These are phyloP conservation scores for Himalopsyche anomala DNA, from an alignment of 2,888 invertebrate species.

Conservation along the genomic window DNA sequence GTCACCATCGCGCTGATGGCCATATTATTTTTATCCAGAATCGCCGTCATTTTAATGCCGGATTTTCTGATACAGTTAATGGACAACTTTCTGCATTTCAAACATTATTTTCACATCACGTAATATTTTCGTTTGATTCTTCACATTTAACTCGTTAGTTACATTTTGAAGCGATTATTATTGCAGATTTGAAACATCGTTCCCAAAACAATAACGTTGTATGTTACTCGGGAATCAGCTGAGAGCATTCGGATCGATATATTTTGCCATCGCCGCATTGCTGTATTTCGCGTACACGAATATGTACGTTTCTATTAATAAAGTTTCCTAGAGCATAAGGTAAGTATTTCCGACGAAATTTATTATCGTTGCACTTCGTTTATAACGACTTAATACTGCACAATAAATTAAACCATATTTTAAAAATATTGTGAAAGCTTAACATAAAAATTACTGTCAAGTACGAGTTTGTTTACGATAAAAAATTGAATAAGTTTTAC, in stretches of 20 bases:
- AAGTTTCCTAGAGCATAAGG: not conserved
- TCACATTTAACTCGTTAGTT: too few species aligned
- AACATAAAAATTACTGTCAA: too few species aligned
- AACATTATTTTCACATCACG: too few species aligned
- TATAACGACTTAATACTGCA: not conserved
- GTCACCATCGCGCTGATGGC: conserved; percentile 92
- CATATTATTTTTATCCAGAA: conserved; percentile 90
- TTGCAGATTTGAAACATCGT: not conserved
- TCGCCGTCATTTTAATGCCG: conserved; percentile 79
- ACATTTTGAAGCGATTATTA: too few species aligned
- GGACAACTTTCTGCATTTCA: too few species aligned
- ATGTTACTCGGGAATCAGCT: conserved; percentile 1
- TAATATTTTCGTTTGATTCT: too few species aligned
- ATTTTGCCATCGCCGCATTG: conserved; percentile 30
- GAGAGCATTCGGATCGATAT: conserved; percentile 11
- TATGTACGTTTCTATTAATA: conserved; percentile 6
- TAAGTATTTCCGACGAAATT: not conserved
- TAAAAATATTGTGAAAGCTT: not conserved
- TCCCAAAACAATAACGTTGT: not conserved
- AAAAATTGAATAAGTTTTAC: too few species aligned
- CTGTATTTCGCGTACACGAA: not conserved
- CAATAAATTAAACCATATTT: not conserved
- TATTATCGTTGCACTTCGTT: not conserved
- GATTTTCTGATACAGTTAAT: too few species aligned
- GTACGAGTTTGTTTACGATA: too few species aligned